phyloP scores from a whole-genome alignment of 2,113 vertebrate genomes.

The Albula goreensis region DNA sequence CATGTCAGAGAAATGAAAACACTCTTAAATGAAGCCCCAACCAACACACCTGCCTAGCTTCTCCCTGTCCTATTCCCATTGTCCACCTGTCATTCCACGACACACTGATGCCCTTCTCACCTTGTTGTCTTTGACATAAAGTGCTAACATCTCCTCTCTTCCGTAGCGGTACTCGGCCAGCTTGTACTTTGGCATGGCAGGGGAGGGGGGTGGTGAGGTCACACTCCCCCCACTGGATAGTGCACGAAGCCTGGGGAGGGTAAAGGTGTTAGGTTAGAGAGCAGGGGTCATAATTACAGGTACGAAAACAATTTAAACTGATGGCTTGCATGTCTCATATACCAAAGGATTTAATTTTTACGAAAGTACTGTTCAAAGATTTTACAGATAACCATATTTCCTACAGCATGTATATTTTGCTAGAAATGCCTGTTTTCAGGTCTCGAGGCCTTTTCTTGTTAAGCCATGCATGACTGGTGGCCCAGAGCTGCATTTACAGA shows the following conservation, averaged over 20 bases:
- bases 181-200: slow-evolving; percentile 95
- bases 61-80: neutral
- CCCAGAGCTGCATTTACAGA: neutral
- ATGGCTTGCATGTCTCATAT: neutral
- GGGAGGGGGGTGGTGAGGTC: slow-evolving; percentile 86
- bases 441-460: neutral
- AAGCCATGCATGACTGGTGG: neutral
- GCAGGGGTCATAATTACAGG: neutral
- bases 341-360: neutral
- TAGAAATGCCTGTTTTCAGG: neutral
- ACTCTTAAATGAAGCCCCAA: no score
- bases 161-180: slow-evolving; percentile 91
- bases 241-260: slow-evolving; percentile 79
- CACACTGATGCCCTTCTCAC: slow-evolving; percentile 49
- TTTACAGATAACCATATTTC: neutral
- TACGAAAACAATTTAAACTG: neutral
- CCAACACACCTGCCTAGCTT: neutral
- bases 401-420: neutral
- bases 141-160: slow-evolving; percentile 93
- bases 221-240: slow-evolving; percentile 88
- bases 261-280: neutral
- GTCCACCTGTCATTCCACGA: neutral
- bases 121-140: slow-evolving; percentile 93
- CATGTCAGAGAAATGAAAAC: no score
- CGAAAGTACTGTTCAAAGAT: neutral